Conservation (phyloP, 1,140 invertebrate genomes). For the Heliconius nattereri region DNA sequence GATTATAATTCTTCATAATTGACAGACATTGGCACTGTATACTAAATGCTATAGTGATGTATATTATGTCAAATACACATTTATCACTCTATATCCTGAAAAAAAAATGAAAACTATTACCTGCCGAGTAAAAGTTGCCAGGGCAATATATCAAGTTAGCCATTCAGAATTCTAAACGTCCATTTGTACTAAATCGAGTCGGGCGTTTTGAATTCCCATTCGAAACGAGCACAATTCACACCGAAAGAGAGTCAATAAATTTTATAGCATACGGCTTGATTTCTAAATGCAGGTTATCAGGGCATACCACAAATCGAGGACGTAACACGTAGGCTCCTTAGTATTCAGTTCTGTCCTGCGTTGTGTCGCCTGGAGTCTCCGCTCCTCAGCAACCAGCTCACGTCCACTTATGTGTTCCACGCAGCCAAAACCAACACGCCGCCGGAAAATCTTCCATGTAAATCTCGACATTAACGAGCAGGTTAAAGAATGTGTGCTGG, state of each 20-base stretch:
- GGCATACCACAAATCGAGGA: conserved; percentile 75
- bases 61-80: conserved; percentile 4
- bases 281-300: conserved; percentile 79
- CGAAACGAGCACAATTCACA: conserved; percentile 58
- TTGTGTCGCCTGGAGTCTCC: conserved; percentile 65
- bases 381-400: conserved; percentile 68
- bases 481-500: conserved; percentile 69
- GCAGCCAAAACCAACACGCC: conserved; percentile 78
- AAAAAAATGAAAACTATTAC: conserved; percentile 40
- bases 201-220: conserved; percentile 60
- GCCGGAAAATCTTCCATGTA: conserved; percentile 77
- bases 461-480: conserved; percentile 78
- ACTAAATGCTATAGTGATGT: background rate
- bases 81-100: conserved; percentile 15
- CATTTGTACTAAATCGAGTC: conserved; percentile 55
- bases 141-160: conserved; percentile 43
- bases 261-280: conserved; percentile 71
- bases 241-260: conserved; percentile 75
- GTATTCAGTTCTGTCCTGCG: conserved; percentile 66
- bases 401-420: conserved; percentile 79
- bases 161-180: conserved; percentile 55
- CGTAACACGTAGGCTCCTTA: conserved; percentile 71
- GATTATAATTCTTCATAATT: background rate
- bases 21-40: background rate
- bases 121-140: conserved; percentile 36